Percentiles rank a stretch among this genome's conserved stretches.
phyloP scores from a whole-genome alignment of 2,113 vertebrate genomes.

The Cyphomyrus plagiostoma region DNA sequence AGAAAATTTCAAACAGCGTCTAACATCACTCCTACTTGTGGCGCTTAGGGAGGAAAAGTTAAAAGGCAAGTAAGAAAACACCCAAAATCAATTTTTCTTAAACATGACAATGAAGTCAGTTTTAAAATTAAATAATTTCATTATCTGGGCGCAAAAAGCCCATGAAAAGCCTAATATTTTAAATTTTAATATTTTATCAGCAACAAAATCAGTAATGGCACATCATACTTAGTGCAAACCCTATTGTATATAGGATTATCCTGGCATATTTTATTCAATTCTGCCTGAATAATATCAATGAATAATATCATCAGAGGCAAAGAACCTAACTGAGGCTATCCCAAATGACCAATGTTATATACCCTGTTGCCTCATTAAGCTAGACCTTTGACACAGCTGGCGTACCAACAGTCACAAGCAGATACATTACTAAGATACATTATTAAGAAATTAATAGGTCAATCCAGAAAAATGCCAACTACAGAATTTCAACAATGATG shows the following conservation, averaged over 20 bases:
- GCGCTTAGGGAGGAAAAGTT: not conserved
- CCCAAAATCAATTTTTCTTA: not conserved
- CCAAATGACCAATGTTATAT: not conserved
- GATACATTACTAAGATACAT: not conserved
- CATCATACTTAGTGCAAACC: no score
- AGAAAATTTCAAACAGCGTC: no score
- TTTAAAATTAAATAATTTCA: no score
- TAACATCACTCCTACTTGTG: not conserved
- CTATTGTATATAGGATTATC: no score
- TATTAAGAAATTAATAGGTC: not conserved
- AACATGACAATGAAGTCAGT: not conserved
- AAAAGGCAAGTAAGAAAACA: not conserved
- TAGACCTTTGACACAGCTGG: not conserved
- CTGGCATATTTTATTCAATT: no score
- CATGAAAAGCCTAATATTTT: no score
- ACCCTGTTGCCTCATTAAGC: slow-evolving; percentile 13
- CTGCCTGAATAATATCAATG: not conserved
- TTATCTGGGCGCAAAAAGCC: no score
- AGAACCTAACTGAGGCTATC: not conserved
- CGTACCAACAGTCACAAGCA: slow-evolving; percentile 3
- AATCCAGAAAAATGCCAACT: not conserved
- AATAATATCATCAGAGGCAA: not conserved
- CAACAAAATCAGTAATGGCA: no score
- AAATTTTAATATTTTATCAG: no score
- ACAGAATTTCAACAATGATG: not conserved